A percentile compares a stretch with the other conserved stretches of the same genome.
Conservation (phyloP, 2,797 vertebrate genomes). For the Masticophis lateralis region DNA sequence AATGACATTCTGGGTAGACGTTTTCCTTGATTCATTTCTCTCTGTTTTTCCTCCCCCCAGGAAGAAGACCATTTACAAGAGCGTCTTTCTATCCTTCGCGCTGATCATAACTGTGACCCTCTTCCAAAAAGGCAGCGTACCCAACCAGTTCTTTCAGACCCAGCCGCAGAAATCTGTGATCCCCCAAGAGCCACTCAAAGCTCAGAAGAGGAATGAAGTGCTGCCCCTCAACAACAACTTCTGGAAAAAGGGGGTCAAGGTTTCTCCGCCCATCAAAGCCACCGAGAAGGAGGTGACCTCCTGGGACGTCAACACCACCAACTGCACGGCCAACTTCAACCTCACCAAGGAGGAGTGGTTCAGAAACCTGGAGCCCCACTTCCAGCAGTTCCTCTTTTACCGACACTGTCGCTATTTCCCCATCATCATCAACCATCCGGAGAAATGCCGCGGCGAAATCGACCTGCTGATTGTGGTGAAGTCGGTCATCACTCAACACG, state of each 20-base stretch:
- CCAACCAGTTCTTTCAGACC: constrained; percentile 72
- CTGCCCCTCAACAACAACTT: constrained; percentile 64
- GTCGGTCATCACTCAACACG: constrained; percentile 88
- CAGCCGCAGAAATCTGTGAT: constrained; percentile 65
- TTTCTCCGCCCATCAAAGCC: fast-evolving
- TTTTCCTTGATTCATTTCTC: not conserved
- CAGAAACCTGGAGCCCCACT: constrained; percentile 79
- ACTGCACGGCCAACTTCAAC: constrained; percentile 87
- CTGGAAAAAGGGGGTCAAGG: constrained; percentile 76
- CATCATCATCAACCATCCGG: constrained; percentile 87
- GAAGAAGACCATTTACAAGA: constrained; percentile 85
- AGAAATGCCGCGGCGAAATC: constrained; percentile 80
- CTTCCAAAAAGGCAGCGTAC: constrained; percentile 79
- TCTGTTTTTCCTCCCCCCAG: constrained; percentile 58
- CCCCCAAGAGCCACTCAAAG: constrained; percentile 31
- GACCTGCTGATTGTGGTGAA: constrained; percentile 90
- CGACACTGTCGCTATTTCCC: constrained; percentile 93
- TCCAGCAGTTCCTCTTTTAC: constrained; percentile 88
- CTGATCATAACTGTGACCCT: constrained; percentile 79
- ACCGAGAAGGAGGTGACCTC: constrained; percentile 28
- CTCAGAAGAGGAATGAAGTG: constrained; percentile 48
- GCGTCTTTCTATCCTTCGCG: constrained; percentile 79
- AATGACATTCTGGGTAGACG: not conserved
- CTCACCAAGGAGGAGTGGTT: constrained; percentile 83
- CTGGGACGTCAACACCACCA: constrained; percentile 84